Conservation (phyloP, 2,113 vertebrate species). For the Macrotus californicus region DNA sequence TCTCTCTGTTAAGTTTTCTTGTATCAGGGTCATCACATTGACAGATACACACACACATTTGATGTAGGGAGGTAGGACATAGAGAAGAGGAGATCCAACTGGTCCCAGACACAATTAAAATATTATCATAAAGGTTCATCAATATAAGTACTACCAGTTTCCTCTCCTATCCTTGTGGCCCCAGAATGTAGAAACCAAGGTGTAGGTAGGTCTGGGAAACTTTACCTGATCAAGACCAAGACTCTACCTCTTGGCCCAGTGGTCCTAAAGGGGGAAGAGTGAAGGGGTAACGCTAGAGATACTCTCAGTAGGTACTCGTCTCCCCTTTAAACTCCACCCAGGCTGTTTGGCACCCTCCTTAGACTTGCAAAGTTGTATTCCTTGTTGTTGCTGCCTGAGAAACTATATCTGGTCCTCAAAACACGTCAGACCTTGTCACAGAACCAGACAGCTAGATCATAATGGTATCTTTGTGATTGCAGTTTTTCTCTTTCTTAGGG, state of each 20-base stretch:
- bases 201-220: background rate
- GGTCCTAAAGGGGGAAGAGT: background rate
- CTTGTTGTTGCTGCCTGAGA: background rate
- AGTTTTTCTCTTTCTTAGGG: background rate
- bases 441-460: background rate
- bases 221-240: background rate
- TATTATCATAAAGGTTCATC: background rate
- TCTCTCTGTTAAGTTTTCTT: background rate
- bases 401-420: background rate
- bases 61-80: background rate
- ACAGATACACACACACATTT: background rate
- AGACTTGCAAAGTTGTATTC: background rate
- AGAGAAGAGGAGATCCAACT: background rate
- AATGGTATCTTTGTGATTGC: constrained; percentile 10
- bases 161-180: background rate
- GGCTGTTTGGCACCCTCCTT: background rate
- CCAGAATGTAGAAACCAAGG: background rate
- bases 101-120: background rate
- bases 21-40: background rate
- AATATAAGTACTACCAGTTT: background rate
- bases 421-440: background rate
- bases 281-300: background rate
- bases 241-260: background rate
- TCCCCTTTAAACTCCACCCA: background rate
- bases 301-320: background rate